Percentiles rank a stretch among this genome's conserved stretches.
phyloP scores from a whole-genome alignment of 2,797 vertebrate genomes.

The Acomys russatus region DNA sequence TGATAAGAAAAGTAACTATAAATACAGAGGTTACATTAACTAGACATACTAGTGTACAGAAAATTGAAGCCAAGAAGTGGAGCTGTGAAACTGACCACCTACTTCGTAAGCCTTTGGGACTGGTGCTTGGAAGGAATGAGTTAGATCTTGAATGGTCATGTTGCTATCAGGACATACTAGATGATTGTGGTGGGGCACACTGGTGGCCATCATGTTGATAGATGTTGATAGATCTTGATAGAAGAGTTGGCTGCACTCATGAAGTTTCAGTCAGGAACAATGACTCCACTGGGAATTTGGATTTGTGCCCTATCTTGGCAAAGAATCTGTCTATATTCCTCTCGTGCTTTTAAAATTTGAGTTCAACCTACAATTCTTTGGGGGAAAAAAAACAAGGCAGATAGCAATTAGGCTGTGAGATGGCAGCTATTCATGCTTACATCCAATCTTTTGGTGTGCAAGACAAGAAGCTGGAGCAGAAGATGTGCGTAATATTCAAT shows the following conservation, averaged over 20 bases:
- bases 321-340: background rate
- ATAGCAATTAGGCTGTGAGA: background rate
- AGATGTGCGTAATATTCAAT: background rate
- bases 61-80: background rate
- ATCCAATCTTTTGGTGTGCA: background rate
- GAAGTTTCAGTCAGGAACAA: background rate
- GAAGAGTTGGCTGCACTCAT: background rate
- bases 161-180: background rate
- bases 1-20: background rate
- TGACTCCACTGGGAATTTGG: background rate
- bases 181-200: background rate
- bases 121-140: background rate
- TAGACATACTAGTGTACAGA: background rate
- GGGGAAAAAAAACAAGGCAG: background rate
- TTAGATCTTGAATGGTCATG: background rate
- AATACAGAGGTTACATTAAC: background rate
- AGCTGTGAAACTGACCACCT: background rate
- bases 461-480: background rate
- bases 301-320: background rate
- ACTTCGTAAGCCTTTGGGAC: background rate
- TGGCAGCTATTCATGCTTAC: background rate
- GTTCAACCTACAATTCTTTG: background rate
- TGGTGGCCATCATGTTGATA: background rate
- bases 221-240: background rate
- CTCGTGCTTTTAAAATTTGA: background rate